Evolutionary conservation across 2,888 invertebrate genomes (phyloP), one percentile per base, ranked within the genome.

Genomic region (Orthosia gothica): DNA sequence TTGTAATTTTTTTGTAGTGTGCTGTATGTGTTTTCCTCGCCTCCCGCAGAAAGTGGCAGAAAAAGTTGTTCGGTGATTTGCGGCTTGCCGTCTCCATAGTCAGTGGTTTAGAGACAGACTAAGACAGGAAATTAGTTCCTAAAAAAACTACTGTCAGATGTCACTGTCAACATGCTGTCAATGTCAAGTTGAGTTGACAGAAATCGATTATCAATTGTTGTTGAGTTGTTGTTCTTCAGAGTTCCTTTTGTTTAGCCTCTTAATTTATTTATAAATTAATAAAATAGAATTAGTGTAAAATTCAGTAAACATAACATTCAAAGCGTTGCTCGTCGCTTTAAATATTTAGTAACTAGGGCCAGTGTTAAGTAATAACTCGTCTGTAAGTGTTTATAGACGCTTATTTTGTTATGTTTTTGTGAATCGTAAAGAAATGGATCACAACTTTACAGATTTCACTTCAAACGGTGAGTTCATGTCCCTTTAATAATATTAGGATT

Each of bases 381-480:
- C 50, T 15, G 26, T 0, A 18, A 26, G 18, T 54, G 45, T 49
- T 9, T 16, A 12, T 13, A 23, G 26, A 23, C 54, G 80, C 13
- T 13, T 26, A 47, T 52, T 32, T 59, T 26, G 62, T 50, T 62
- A 70, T 64, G 74, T 57, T 74, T 54, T 52, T 64, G 59, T 81
- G 63, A 58, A 70, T 45, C 52, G 63, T 79, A 57, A 45, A 66
- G 66, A 66, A 63, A 81, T 81, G 81, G 70, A 63, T 54, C 11
- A 61, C 13, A 79, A 74, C 13, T 83, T 79, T 15, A 66, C 66
- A 40, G 74, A 79, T 59, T 83, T 79, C 26, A 67, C 63, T 1
- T 64, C 64, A 64, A 79, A 64, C 49, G 80, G 81, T 81, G 15
- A 81, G 80, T 70, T 55, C 55, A 47, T 50, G 15, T 49, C 16